Evolutionary conservation across 2,888 invertebrate species (phyloP).

Genomic region (Drosophila kokeensis): DNA sequence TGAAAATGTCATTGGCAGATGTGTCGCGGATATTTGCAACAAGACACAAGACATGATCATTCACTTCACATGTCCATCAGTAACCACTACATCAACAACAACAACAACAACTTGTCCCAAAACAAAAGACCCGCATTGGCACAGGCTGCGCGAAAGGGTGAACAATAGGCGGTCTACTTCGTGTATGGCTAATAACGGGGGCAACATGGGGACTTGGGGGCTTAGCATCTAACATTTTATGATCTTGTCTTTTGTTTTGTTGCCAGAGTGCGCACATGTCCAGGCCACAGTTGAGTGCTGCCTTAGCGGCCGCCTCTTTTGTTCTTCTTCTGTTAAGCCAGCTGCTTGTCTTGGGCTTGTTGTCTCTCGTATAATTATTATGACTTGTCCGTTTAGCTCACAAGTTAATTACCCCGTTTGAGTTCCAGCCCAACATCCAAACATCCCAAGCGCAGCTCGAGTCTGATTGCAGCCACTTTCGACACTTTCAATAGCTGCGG

Average conservation of each 20-base stretch:
- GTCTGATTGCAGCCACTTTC: constrained; percentile 57
- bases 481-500: constrained; percentile 67
- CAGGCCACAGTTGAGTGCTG: constrained; percentile 46
- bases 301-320: constrained; percentile 37
- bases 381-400: constrained; percentile 76
- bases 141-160: constrained; percentile 9
- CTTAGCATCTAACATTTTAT: constrained; percentile 58
- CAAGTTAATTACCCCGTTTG: constrained; percentile 72
- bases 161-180: constrained; percentile 38
- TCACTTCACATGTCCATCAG: constrained; percentile 30
- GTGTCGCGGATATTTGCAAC: constrained; percentile 75
- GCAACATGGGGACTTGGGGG: background rate
- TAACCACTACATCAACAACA: constrained; percentile 2
- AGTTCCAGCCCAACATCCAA: constrained; percentile 14
- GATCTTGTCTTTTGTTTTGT: constrained; percentile 52
- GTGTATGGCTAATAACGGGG: background rate
- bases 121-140: constrained; percentile 61
- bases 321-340: constrained; percentile 38
- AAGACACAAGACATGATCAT: constrained; percentile 33
- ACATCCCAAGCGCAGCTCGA: constrained; percentile 2
- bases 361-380: constrained; percentile 68
- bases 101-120: constrained; percentile 21
- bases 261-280: constrained; percentile 47
- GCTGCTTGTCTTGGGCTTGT: constrained; percentile 42
- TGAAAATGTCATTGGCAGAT: constrained; percentile 80